These are phyloP conservation scores for Zelleria hepariella DNA, from an alignment of 2,888 invertebrate species.

Conservation along the genomic window DNA sequence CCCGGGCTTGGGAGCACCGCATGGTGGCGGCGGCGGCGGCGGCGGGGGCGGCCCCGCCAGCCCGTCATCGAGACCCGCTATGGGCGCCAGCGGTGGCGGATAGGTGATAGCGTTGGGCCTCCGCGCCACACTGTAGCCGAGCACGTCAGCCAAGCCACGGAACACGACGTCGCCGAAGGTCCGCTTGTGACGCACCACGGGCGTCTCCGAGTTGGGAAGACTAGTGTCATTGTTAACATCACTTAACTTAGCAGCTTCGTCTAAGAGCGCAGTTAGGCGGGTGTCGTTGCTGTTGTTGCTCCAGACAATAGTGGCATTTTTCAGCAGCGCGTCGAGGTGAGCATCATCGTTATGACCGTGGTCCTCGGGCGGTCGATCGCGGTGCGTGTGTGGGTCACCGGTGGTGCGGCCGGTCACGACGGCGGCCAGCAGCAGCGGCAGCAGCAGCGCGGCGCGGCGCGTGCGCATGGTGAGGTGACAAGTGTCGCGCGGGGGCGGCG, in stretches of 20 bases:
- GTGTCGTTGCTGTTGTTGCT: conserved; percentile 11
- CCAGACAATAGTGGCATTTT: background rate
- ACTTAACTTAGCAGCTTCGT: conserved; percentile 25
- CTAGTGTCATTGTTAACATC: conserved; percentile 16
- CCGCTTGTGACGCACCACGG: conserved; percentile 59
- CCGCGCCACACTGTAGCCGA: conserved; percentile 55
- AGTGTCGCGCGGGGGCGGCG: conserved; percentile 48
- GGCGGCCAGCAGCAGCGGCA: conserved; percentile 22
- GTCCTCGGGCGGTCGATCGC: background rate
- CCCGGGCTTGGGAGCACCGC: conserved; percentile 1
- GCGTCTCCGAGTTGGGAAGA: conserved; percentile 36
- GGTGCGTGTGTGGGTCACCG: conserved; percentile 4
- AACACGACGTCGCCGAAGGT: conserved; percentile 67
- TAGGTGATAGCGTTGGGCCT: conserved; percentile 47
- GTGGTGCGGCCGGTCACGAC: conserved; percentile 19
- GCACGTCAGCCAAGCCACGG: conserved; percentile 61
- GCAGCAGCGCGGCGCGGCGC: conserved; percentile 41
- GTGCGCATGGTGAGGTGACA: conserved; percentile 50
- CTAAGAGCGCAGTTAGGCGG: conserved; percentile 9
- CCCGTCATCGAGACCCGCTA: conserved; percentile 47
- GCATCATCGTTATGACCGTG: background rate
- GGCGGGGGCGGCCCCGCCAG: conserved; percentile 25
- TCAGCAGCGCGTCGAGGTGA: background rate
- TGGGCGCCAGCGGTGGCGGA: conserved; percentile 58
- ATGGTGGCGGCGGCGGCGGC: conserved; percentile 22